Evolutionary conservation across 2,888 invertebrate species (phyloP).

Genomic region (Scaptomyza reducta): DNA sequence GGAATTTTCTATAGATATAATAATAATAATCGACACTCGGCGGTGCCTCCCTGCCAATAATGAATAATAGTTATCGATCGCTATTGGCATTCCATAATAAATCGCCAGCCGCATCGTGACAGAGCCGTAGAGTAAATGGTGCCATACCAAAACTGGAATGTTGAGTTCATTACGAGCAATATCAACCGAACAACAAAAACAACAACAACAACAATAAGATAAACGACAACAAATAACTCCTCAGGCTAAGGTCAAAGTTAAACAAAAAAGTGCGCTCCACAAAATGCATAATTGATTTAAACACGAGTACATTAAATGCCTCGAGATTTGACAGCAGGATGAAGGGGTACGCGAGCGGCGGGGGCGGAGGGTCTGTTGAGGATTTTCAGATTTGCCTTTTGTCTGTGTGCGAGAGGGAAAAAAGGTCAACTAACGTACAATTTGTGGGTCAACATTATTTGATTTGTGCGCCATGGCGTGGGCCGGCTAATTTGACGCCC

Average conservation of each 20-base stretch:
- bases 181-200: slow-evolving; percentile 39
- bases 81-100: slow-evolving; percentile 64
- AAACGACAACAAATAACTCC: slow-evolving; percentile 66
- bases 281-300: slow-evolving; percentile 80
- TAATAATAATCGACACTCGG: slow-evolving; percentile 49
- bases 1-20: slow-evolving; percentile 23
- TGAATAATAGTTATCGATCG: slow-evolving; percentile 65
- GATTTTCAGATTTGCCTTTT: slow-evolving; percentile 22
- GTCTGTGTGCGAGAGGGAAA: slow-evolving; percentile 40
- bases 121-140: slow-evolving; percentile 67
- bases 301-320: slow-evolving; percentile 58
- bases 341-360: slow-evolving; percentile 2
- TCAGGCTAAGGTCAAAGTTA: slow-evolving; percentile 77
- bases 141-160: slow-evolving; percentile 76
- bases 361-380: not conserved
- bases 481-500: slow-evolving; percentile 75
- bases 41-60: slow-evolving; percentile 57
- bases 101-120: slow-evolving; percentile 67
- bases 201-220: slow-evolving; percentile 33
- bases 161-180: slow-evolving; percentile 60
- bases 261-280: slow-evolving; percentile 66
- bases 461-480: slow-evolving; percentile 73
- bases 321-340: slow-evolving; percentile 18
- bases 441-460: slow-evolving; percentile 78
- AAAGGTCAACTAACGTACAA: slow-evolving; percentile 77